Conservation (phyloP, 2,113 vertebrate species). For the Ia io region DNA sequence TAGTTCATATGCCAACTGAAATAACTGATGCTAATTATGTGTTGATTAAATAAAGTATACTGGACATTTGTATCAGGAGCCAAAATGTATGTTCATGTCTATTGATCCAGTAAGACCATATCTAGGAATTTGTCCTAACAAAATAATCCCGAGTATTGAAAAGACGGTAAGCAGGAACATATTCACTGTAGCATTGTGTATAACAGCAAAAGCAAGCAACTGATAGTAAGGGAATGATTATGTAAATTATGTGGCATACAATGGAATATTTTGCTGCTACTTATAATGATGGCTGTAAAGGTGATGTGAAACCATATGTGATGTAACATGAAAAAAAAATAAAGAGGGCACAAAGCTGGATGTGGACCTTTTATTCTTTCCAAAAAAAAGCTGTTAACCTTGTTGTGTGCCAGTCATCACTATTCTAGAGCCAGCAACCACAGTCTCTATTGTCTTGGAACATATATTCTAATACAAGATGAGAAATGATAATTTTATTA, state of each 20-base stretch:
- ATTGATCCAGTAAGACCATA: background rate
- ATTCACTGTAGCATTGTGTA: background rate
- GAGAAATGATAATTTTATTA: background rate
- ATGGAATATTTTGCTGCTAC: background rate
- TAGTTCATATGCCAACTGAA: background rate
- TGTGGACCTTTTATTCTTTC: background rate
- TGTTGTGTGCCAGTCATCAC: background rate
- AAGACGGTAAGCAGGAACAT: background rate
- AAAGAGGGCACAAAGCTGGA: background rate
- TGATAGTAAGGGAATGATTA: background rate
- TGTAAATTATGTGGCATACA: background rate
- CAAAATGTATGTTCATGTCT: background rate
- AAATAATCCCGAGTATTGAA: background rate
- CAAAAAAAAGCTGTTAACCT: background rate
- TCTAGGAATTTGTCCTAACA: background rate
- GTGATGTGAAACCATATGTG: background rate
- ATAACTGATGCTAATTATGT: constrained; percentile 42
- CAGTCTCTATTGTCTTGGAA: background rate
- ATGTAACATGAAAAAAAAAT: background rate
- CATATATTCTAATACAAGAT: background rate
- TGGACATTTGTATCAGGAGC: background rate
- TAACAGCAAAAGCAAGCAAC: background rate
- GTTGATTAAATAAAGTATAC: constrained; percentile 21
- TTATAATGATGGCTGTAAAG: background rate
- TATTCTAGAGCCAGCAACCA: background rate